A percentile compares a stretch with the other conserved stretches of the same genome.
phyloP scores from a whole-genome alignment of 2,888 invertebrate species.

The Agyllia agylla region DNA sequence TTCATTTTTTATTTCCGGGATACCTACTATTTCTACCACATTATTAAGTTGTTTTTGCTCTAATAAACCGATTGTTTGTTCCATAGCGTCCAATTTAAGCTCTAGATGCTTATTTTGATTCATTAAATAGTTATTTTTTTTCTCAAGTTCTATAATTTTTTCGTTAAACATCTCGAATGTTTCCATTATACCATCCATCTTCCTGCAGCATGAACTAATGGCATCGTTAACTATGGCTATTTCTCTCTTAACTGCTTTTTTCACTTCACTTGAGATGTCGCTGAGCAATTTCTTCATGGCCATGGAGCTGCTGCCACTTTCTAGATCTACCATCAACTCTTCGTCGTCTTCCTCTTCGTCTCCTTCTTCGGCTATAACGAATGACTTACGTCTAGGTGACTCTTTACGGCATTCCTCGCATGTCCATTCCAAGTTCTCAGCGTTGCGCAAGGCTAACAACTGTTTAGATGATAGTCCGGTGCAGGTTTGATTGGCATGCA shows the following conservation, averaged over 20 bases:
- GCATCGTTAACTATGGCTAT: constrained; percentile 3
- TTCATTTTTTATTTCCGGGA: constrained; percentile 14
- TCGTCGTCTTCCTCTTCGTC: not conserved
- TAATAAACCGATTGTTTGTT: not conserved
- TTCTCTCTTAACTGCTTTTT: constrained; percentile 7
- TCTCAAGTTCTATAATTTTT: constrained; percentile 14
- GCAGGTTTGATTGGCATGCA: constrained; percentile 13
- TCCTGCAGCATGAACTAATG: not conserved
- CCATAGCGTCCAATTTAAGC: not conserved
- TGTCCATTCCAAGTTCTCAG: not conserved
- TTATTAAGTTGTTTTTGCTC: constrained; percentile 25
- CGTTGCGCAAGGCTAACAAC: not conserved
- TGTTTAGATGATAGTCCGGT: constrained; percentile 14
- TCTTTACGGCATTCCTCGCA: constrained; percentile 1
- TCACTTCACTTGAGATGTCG: constrained; percentile 2
- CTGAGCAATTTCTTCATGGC: not conserved
- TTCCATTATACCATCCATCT: constrained; percentile 10
- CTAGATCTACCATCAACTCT: not conserved
- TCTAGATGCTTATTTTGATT: constrained; percentile 31
- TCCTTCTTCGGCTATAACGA: not conserved
- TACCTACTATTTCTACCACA: constrained; percentile 8
- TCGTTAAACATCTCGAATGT: constrained; percentile 5
- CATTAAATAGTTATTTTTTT: constrained; percentile 5
- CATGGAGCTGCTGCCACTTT: not conserved
- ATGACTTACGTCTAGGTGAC: constrained; percentile 10